Conservation (phyloP, 2,113 vertebrate genomes). For the Thomomys bottae region DNA sequence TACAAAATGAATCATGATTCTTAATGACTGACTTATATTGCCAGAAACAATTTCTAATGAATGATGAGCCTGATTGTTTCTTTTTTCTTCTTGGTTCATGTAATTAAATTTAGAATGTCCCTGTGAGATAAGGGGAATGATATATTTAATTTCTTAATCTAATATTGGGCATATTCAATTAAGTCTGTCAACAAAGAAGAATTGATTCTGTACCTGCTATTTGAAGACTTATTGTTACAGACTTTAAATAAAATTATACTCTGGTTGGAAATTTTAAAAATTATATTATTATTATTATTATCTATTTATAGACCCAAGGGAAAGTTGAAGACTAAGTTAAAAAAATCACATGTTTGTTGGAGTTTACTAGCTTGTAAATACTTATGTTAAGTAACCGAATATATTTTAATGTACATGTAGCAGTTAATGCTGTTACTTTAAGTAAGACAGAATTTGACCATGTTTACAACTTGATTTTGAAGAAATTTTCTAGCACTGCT, state of each 20-base stretch:
- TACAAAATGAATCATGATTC: background rate
- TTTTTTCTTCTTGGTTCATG: constrained; percentile 11
- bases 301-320: constrained; percentile 17
- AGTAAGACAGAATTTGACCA: constrained; percentile 47
- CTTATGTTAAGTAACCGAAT: constrained; percentile 57
- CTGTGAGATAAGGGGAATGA: constrained; percentile 45
- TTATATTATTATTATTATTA: constrained; percentile 25
- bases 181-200: constrained; percentile 37
- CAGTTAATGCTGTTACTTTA: constrained; percentile 66
- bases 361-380: constrained; percentile 61
- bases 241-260: constrained; percentile 35
- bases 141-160: constrained; percentile 56
- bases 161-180: constrained; percentile 46
- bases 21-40: background rate
- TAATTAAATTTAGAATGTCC: constrained; percentile 51
- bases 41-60: background rate
- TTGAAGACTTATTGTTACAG: constrained; percentile 35
- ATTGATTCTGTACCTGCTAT: constrained; percentile 59
- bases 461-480: constrained; percentile 42
- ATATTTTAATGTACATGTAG: constrained; percentile 62
- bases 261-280: too few species aligned
- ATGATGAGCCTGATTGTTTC: background rate
- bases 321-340: constrained; percentile 41
- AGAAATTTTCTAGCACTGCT: constrained; percentile 54
- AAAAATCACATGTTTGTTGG: constrained; percentile 34